Evolutionary conservation across 2,797 vertebrate species (phyloP).

Genomic region (Petrocephalus schoutedeni): DNA sequence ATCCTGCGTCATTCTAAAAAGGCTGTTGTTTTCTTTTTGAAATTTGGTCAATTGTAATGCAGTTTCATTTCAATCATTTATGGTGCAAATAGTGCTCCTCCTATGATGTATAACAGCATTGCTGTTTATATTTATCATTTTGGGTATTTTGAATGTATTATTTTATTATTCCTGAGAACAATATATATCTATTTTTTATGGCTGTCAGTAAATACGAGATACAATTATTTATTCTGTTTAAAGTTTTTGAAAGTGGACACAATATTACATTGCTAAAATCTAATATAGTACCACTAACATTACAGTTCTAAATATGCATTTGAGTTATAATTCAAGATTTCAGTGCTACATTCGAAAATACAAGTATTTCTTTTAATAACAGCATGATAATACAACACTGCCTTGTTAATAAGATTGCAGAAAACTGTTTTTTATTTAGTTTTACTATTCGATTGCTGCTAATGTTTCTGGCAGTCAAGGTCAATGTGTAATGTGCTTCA

Average conservation of each 20-base stretch:
- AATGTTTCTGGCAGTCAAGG: background rate
- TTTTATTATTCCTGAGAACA: conserved; percentile 4
- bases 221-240: background rate
- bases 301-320: background rate
- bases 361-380: background rate
- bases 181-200: background rate
- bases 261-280: background rate
- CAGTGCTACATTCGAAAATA: background rate
- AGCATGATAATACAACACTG: background rate
- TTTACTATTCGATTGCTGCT: background rate
- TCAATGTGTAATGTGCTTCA: background rate
- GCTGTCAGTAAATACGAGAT: background rate
- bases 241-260: background rate
- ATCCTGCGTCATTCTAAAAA: background rate
- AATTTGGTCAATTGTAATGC: background rate
- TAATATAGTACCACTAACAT: background rate
- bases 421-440: background rate
- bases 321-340: background rate
- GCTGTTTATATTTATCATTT: background rate
- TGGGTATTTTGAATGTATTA: background rate
- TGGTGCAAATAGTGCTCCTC: background rate
- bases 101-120: background rate
- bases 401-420: background rate
- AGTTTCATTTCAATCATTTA: background rate
- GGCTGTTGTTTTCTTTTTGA: background rate